phyloP scores from a whole-genome alignment of 2,113 vertebrate genomes.

The Myiopsitta monachus region DNA sequence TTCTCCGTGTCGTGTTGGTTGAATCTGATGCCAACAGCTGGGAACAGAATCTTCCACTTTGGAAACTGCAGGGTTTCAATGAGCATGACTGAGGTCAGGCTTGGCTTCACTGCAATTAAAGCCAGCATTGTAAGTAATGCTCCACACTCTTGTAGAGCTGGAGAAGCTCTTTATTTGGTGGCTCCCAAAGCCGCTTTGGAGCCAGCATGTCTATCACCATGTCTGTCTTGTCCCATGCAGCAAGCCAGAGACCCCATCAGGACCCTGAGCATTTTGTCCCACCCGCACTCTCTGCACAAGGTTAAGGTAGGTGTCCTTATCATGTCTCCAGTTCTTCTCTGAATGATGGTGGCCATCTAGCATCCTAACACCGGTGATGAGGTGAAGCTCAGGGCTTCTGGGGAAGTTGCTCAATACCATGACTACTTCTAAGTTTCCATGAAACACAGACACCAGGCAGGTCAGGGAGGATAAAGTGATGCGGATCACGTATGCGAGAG shows the following conservation, averaged over 20 bases:
- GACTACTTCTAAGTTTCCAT: neutral
- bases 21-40: neutral
- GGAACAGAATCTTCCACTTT: constrained; percentile 26
- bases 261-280: constrained; percentile 70
- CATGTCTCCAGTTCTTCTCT: neutral
- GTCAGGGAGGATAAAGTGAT: neutral
- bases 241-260: constrained; percentile 71
- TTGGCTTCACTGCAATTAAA: constrained; percentile 69
- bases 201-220: neutral
- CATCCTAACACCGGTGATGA: fast-evolving
- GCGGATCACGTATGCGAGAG: neutral
- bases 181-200: neutral
- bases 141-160: neutral
- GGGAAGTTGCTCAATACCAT: neutral
- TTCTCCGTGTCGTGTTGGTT: neutral
- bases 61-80: constrained; percentile 57
- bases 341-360: neutral
- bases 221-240: neutral
- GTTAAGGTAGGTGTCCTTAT: constrained; percentile 54
- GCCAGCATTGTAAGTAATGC: constrained; percentile 64
- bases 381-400: neutral
- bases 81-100: constrained; percentile 41
- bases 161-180: neutral
- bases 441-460: neutral
- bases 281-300: constrained; percentile 29